phyloP scores from a whole-genome alignment of 2,113 vertebrate species.

The Xenopus laevis region DNA sequence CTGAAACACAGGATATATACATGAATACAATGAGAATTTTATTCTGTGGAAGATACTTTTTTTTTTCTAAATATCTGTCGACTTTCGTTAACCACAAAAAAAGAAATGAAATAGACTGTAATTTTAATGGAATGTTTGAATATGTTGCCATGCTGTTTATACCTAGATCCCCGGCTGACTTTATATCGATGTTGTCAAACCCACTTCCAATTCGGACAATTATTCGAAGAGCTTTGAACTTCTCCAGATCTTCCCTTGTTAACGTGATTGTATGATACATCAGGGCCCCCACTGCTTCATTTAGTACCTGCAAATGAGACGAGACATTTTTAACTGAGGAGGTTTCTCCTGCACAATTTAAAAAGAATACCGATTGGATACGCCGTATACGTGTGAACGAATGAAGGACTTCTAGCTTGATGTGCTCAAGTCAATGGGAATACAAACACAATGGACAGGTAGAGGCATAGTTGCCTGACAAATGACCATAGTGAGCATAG shows the following conservation, averaged over 20 bases:
- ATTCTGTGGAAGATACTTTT: background rate
- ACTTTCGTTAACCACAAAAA: no score
- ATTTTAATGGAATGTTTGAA: no score
- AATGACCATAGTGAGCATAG: no score
- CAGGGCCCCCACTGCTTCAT: conserved; percentile 94
- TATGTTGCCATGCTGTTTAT: conserved; percentile 36
- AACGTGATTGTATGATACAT: conserved; percentile 99
- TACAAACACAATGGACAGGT: no score
- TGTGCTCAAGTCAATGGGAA: no score
- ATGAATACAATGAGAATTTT: background rate
- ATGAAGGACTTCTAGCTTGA: no score
- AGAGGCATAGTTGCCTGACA: no score
- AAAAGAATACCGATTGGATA: no score
- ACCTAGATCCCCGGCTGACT: conserved; percentile 96
- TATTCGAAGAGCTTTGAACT: conserved; percentile 96
- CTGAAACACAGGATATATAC: conserved; percentile 53
- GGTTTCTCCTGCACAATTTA: no score
- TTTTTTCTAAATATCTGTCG: no score
- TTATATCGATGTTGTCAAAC: conserved; percentile 98
- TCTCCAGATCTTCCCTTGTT: conserved; percentile 95
- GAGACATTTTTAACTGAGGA: background rate
- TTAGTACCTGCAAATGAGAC: conserved; percentile 80
- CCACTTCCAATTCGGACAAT: conserved; percentile 97
- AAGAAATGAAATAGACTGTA: no score
- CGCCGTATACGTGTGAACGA: no score